These are phyloP conservation scores for Synodontis membranacea DNA, from an alignment of 2,113 vertebrate genomes.

Conservation along the genomic window DNA sequence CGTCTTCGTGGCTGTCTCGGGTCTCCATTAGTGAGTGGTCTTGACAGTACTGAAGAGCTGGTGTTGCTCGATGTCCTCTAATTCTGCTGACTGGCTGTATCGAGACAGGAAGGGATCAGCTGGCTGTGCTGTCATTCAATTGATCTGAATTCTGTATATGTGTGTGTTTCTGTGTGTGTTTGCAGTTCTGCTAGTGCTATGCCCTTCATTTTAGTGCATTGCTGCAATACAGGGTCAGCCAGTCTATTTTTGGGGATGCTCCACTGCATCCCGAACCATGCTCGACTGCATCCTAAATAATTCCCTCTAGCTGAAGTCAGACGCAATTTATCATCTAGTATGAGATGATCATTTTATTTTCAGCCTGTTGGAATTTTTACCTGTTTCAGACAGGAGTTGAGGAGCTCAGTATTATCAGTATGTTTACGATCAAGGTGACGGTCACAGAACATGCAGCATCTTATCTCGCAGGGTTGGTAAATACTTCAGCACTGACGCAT, in stretches of 20 bases:
- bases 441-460: not conserved
- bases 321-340: not conserved
- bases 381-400: not conserved
- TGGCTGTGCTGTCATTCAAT: constrained; percentile 34
- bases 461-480: not conserved
- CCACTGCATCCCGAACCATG: constrained; percentile 23
- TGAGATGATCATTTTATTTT: not conserved
- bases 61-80: constrained; percentile 42
- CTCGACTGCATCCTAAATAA: constrained; percentile 8
- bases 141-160: constrained; percentile 34
- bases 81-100: constrained; percentile 43
- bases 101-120: constrained; percentile 9
- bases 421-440: not conserved
- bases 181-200: constrained; percentile 36
- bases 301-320: not conserved
- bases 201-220: constrained; percentile 60
- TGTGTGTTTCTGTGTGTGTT: constrained; percentile 22
- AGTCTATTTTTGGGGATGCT: constrained; percentile 60
- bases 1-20: constrained; percentile 44
- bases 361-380: not conserved
- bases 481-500: not conserved
- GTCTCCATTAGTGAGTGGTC: constrained; percentile 58
- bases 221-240: constrained; percentile 57
- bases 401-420: not conserved
- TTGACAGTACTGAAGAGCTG: constrained; percentile 15